Evolutionary conservation across 2,113 vertebrate genomes (phyloP).

Genomic region (Erythrolamprus reginae): DNA sequence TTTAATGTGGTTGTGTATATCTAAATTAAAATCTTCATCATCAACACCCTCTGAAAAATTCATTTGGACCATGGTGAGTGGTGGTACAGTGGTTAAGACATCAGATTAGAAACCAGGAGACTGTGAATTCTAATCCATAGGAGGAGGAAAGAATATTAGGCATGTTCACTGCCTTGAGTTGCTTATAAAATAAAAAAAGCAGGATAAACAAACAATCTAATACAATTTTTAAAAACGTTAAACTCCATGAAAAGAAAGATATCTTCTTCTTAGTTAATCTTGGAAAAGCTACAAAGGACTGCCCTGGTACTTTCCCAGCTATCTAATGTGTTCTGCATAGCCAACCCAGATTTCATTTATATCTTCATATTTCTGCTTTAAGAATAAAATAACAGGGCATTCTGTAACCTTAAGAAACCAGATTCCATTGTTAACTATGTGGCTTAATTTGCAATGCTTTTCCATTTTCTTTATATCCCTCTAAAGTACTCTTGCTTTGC

Average conservation of each 20-base stretch:
- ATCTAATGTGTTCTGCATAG: neutral
- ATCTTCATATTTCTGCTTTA: neutral
- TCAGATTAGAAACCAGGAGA: neutral
- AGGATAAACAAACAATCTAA: neutral
- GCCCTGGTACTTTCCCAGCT: conserved; percentile 26
- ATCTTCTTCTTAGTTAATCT: neutral
- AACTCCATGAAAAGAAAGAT: neutral
- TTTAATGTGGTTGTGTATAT: neutral
- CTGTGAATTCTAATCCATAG: neutral
- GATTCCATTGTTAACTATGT: conserved; percentile 10
- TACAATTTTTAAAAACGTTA: neutral
- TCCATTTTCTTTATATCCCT: conserved; percentile 4
- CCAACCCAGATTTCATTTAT: neutral
- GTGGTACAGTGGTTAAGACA: neutral
- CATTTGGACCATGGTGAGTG: neutral
- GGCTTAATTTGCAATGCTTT: conserved; percentile 10
- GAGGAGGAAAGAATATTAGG: neutral
- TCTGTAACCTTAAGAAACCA: conserved; percentile 12
- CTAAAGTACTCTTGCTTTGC: neutral
- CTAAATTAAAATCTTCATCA: neutral
- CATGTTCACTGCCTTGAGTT: neutral
- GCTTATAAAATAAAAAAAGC: neutral
- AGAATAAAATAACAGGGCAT: neutral
- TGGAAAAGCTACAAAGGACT: conserved; percentile 15
- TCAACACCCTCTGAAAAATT: neutral